Percentiles rank a stretch among this genome's conserved stretches.
Conservation (phyloP, 1,140 invertebrate species). For the Caligus rogercresseyi region DNA sequence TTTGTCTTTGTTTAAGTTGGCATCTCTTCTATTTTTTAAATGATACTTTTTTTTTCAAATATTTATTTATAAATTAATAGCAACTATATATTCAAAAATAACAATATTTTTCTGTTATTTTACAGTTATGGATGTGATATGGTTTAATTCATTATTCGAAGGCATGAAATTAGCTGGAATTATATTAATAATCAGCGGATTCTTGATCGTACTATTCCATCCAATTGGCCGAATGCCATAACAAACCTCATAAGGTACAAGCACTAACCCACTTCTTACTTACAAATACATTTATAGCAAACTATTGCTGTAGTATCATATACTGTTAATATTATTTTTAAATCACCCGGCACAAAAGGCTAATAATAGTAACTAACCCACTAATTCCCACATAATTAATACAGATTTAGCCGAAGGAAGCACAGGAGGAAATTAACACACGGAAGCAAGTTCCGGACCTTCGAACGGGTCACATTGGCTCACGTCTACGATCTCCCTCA, state of each 20-base stretch:
- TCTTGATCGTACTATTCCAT: constrained; percentile 79
- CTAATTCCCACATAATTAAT: background rate
- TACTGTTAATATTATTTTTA: too few species aligned
- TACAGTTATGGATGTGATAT: constrained; percentile 64
- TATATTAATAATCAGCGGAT: constrained; percentile 69
- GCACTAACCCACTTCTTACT: background rate
- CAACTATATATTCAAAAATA: constrained; percentile 10
- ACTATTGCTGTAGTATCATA: too few species aligned
- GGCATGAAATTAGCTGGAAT: constrained; percentile 87
- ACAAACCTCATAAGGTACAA: constrained; percentile 1
- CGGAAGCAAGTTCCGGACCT: constrained; percentile 3
- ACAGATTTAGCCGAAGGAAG: background rate
- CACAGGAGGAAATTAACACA: background rate
- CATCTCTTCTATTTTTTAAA: background rate
- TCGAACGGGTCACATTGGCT: constrained; percentile 14
- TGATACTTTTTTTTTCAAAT: background rate
- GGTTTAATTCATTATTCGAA: constrained; percentile 64
- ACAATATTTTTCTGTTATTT: constrained; percentile 23
- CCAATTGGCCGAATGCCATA: constrained; percentile 56
- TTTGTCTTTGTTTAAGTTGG: background rate
- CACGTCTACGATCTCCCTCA: constrained; percentile 11
- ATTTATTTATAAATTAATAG: background rate
- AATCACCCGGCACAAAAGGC: too few species aligned
- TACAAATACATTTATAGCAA: too few species aligned
- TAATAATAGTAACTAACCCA: background rate